Evolutionary conservation across 2,888 invertebrate species (phyloP).

Genomic region (Eilema caniola): DNA sequence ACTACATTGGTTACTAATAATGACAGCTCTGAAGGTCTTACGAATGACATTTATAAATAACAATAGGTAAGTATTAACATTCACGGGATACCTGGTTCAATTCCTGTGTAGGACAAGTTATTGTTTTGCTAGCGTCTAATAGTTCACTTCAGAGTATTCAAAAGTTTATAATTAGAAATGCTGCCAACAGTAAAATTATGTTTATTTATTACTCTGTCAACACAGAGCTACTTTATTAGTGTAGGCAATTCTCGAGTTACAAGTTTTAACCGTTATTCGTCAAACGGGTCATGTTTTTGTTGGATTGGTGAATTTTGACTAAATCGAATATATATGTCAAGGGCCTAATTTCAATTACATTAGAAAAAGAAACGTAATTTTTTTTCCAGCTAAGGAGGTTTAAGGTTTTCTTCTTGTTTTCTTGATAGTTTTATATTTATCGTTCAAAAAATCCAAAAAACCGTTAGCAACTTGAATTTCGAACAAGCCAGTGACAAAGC

Average conservation of each 20-base stretch:
- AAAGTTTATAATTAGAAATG: neutral
- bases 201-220: neutral
- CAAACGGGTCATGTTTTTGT: neutral
- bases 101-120: slow-evolving; percentile 9
- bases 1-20: slow-evolving; percentile 54
- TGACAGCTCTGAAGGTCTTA: slow-evolving; percentile 46
- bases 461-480: slow-evolving; percentile 5
- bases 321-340: too few species aligned
- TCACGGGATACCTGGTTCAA: slow-evolving; percentile 26
- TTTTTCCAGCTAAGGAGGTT: too few species aligned
- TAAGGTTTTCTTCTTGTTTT: too few species aligned
- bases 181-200: neutral
- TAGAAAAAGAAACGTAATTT: too few species aligned
- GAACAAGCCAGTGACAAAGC: slow-evolving; percentile 55
- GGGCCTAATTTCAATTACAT: too few species aligned
- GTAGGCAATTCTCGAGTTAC: neutral
- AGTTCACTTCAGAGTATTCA: neutral
- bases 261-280: neutral
- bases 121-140: neutral
- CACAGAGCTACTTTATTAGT: neutral
- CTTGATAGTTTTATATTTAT: too few species aligned
- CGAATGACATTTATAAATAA: slow-evolving; percentile 13
- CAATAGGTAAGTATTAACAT: slow-evolving; percentile 37
- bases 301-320: neutral
- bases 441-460: neutral